Conservation (phyloP, 2,888 invertebrate genomes). For the Pedicia rivosa region DNA sequence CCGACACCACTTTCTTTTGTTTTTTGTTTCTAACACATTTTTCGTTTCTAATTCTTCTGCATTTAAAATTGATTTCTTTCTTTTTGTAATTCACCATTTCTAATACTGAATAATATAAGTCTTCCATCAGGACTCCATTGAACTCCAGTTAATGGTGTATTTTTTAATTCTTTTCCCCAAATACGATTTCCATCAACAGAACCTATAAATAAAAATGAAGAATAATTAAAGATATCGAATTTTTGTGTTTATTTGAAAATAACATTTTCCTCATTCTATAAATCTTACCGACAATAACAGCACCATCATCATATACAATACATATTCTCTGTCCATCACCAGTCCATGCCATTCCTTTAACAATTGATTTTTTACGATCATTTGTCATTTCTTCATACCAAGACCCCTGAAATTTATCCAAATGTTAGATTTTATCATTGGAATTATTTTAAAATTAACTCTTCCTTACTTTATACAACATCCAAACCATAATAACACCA, state of each 20-base stretch:
- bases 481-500: slow-evolving; percentile 98
- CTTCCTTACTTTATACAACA: slow-evolving; percentile 96
- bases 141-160: slow-evolving; percentile 62
- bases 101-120: slow-evolving; percentile 73
- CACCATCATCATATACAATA: slow-evolving; percentile 96
- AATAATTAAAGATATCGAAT: too few species aligned
- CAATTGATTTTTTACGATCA: slow-evolving; percentile 93
- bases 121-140: slow-evolving; percentile 96
- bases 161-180: slow-evolving; percentile 95
- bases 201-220: slow-evolving; percentile 66
- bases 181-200: slow-evolving; percentile 96
- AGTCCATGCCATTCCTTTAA: slow-evolving; percentile 96
- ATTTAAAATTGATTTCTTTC: too few species aligned
- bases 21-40: too few species aligned
- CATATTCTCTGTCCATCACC: slow-evolving; percentile 93
- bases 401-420: too few species aligned
- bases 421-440: too few species aligned
- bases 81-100: slow-evolving; percentile 88
- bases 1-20: too few species aligned
- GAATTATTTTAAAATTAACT: too few species aligned
- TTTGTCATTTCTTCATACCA: slow-evolving; percentile 99
- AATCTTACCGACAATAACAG: slow-evolving; percentile 32
- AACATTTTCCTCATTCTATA: slow-evolving; percentile 2
- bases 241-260: slow-evolving; percentile 20
- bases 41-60: too few species aligned